Evolutionary conservation across 1,140 invertebrate genomes (phyloP).

Genomic region (Brachionus koreanus): DNA sequence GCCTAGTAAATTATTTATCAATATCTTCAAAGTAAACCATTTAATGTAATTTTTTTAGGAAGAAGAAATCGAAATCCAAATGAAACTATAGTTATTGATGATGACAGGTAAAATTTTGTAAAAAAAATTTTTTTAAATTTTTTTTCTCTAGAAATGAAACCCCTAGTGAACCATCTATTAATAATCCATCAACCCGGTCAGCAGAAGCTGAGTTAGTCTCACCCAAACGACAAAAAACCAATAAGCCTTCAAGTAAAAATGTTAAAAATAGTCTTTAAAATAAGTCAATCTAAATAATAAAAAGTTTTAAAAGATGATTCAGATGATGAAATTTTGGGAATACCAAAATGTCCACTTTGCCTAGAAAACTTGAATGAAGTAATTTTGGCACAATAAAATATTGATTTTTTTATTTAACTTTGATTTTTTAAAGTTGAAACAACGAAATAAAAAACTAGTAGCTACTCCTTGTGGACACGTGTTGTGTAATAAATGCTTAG

Average conservation of each 20-base stretch:
- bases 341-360: slow-evolving; percentile 39
- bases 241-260: neutral
- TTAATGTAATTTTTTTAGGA: neutral
- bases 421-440: slow-evolving; percentile 3
- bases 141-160: neutral
- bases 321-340: neutral
- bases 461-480: slow-evolving; percentile 38
- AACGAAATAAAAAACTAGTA: slow-evolving; percentile 10
- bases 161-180: neutral
- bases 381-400: neutral
- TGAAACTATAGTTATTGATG: slow-evolving; percentile 4
- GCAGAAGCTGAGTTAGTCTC: neutral
- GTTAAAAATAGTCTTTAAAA: neutral
- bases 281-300: neutral
- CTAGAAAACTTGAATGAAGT: slow-evolving; percentile 36
- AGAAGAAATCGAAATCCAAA: neutral
- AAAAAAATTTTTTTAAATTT: neutral
- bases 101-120: slow-evolving; percentile 16
- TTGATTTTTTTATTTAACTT: neutral
- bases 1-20: neutral
- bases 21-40: neutral
- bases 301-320: neutral
- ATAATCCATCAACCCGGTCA: neutral
- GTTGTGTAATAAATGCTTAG: slow-evolving; percentile 32
- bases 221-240: neutral